Base-by-base conservation (phyloP, 2,113 vertebrate genomes). In the Nansenia antarctica region DNA sequence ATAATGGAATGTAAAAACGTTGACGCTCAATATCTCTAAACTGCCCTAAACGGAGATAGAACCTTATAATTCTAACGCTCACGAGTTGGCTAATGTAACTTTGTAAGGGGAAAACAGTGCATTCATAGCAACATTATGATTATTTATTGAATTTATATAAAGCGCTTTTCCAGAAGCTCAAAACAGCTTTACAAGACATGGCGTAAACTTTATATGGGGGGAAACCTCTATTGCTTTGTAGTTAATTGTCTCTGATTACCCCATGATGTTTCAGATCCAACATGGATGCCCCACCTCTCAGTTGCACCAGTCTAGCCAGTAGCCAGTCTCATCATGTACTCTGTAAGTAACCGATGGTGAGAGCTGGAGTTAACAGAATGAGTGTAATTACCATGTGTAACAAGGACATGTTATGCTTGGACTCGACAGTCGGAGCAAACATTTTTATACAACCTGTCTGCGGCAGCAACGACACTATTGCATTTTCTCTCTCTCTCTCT, bases 341-440 rank as follows among this genome's bases (percentile, higher is more conserved):
- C 39, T 68, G 58, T 65, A 49, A 60, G 62, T 68, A 39, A 69
- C 70, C 70, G 35, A 73, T 26, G 65, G 64, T 69, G 71, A 79
- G 73, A 65, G 68, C 78, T 77, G 58, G 69, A 27, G 74, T 69
- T 52, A 78, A 69, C 58, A 65, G 24, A 31, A 74, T 65, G 39
- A 59, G 52, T 66, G 78, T 86, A 72, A 85, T 86, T 83, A 81
- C 74, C 73, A 70, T 81, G 75, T 80, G 79, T 83, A 70, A 82
- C 67, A 70, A 67, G 68, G 70, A 83, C 79, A 78, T 77, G 67
- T 72, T 82, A 69, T 86, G 70, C 77, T 86, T 84, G 57, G 72
- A 86, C 65, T 54, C 68, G 79, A 80, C 77, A 80, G 57, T 65
- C n/a, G 70, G 60, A 79, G 81, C 69, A 86, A 86, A 89, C 83